A percentile compares a stretch with the other conserved stretches of the same genome.
Evolutionary conservation across 2,113 vertebrate species (phyloP).

Genomic region (Ctenomys sociabilis): DNA sequence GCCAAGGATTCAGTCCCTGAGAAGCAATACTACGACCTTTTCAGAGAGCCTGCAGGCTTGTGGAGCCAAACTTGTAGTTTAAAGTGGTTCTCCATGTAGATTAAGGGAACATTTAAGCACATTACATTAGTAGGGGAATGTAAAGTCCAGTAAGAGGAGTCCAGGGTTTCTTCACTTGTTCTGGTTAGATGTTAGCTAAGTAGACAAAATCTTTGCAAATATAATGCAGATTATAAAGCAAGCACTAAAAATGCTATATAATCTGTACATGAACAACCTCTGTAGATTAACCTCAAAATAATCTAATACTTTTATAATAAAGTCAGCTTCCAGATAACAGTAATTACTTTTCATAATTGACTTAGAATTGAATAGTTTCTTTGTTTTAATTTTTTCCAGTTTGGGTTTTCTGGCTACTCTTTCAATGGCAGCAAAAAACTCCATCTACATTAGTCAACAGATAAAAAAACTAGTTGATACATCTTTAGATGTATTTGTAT

Average conservation of each 20-base stretch:
- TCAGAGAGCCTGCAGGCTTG: neutral
- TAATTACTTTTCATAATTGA: neutral
- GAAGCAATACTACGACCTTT: neutral
- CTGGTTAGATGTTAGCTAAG: neutral
- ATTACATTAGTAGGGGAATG: neutral
- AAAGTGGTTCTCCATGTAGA: neutral
- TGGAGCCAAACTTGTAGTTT: neutral
- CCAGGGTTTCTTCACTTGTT: neutral
- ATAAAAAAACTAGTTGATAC: neutral
- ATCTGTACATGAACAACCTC: neutral
- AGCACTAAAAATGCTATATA: neutral
- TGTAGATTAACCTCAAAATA: neutral
- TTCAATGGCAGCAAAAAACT: neutral
- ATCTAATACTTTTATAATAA: neutral
- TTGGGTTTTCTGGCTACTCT: neutral
- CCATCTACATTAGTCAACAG: neutral
- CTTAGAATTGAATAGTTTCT: neutral
- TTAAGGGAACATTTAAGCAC: neutral
- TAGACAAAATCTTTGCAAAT: neutral
- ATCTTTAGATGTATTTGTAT: neutral
- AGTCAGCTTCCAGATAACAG: neutral
- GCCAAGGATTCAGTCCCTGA: neutral
- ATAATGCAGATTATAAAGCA: neutral
- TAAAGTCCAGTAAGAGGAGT: neutral
- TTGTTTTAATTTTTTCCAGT: neutral